Conservation (phyloP, 23 tunicate species). For the Clavelina lepadiformis region DNA sequence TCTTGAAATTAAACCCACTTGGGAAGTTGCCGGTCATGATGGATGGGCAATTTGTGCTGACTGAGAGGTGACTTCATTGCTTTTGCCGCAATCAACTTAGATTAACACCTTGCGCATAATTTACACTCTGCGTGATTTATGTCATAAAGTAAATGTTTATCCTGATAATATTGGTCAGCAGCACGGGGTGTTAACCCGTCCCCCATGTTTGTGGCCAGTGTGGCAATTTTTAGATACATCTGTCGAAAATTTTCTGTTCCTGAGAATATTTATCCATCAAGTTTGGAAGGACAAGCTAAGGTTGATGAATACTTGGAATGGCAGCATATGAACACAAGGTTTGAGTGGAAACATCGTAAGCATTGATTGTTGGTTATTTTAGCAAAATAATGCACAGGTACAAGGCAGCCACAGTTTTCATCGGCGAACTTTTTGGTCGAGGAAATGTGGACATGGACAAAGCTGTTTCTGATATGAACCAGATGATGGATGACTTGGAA, state of each 20-base stretch:
- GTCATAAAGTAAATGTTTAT: too few species aligned
- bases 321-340: conserved; percentile 82
- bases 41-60: conserved; percentile 47
- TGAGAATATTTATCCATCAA: conserved; percentile 43
- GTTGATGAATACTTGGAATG: conserved; percentile 72
- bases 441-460: conserved; percentile 15
- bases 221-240: conserved; percentile 62
- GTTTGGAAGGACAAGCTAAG: conserved; percentile 26
- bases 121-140: too few species aligned
- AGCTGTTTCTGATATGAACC: conserved; percentile 40
- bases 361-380: neutral
- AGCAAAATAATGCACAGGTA: conserved; percentile 5
- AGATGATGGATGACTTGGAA: conserved; percentile 64
- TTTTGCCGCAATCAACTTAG: neutral
- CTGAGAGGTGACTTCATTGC: conserved; percentile 42
- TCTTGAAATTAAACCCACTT: conserved; percentile 54
- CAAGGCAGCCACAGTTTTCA: conserved; percentile 44
- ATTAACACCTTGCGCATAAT: too few species aligned
- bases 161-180: too few species aligned
- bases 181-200: too few species aligned
- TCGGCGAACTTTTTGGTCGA: conserved; percentile 28
- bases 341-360: neutral
- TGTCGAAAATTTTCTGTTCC: conserved; percentile 30
- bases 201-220: conserved; percentile 27
- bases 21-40: conserved; percentile 65